phyloP scores from a whole-genome alignment of 2,888 invertebrate genomes.

The Eristalis tenax region DNA sequence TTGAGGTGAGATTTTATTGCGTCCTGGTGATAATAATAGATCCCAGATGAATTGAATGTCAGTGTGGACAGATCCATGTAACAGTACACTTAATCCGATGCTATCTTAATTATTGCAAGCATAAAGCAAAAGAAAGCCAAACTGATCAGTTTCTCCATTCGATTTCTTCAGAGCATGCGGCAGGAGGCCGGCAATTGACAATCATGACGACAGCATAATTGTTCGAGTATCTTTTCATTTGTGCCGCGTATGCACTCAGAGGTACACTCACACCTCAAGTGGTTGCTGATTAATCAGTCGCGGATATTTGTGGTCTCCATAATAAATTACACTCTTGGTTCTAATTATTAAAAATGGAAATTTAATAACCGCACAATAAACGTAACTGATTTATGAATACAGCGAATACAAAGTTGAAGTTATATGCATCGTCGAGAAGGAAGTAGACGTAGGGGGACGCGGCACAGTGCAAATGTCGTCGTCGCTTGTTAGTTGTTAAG shows the following conservation, averaged over 20 bases:
- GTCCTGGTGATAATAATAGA: constrained; percentile 6
- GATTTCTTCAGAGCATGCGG: neutral
- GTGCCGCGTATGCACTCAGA: neutral
- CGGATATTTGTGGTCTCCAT: constrained; percentile 20
- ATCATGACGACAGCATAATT: neutral
- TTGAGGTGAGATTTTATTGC: constrained; percentile 45
- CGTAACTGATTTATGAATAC: constrained; percentile 58
- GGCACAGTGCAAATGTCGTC: constrained; percentile 45
- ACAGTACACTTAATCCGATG: neutral
- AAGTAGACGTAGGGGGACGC: constrained; percentile 17
- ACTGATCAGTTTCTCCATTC: constrained; percentile 48
- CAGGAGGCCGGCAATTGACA: neutral
- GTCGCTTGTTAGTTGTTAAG: constrained; percentile 45
- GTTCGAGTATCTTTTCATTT: neutral
- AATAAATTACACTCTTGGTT: constrained; percentile 57
- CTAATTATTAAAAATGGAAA: constrained; percentile 58
- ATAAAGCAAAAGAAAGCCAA: neutral
- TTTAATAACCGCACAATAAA: constrained; percentile 63
- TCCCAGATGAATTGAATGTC: constrained; percentile 31
- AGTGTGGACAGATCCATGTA: neutral
- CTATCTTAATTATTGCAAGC: neutral
- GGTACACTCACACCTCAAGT: constrained; percentile 17
- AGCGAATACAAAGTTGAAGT: constrained; percentile 12
- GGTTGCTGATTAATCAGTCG: constrained; percentile 57
- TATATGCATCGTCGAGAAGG: constrained; percentile 19